A percentile compares a stretch with the other conserved stretches of the same genome.
Conservation (phyloP, 2,888 invertebrate species). For the Pheosia gnoma region DNA sequence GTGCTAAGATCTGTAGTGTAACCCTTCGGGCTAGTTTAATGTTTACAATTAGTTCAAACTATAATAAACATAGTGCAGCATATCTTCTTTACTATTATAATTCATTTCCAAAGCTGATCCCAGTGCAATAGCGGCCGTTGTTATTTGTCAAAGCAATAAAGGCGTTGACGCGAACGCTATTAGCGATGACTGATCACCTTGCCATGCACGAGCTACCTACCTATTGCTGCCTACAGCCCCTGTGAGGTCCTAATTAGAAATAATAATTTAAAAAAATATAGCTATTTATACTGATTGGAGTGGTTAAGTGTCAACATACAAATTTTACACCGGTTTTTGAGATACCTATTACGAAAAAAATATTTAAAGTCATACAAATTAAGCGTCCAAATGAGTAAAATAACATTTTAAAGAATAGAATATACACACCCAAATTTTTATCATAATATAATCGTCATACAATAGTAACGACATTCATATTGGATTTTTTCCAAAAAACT, state of each 20-base stretch:
- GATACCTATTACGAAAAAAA: no score
- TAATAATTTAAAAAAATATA: background rate
- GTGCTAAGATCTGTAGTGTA: no score
- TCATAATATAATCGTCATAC: no score
- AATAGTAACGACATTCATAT: no score
- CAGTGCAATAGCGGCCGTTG: background rate
- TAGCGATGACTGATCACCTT: conserved; percentile 1
- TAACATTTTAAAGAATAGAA: no score
- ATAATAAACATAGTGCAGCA: background rate
- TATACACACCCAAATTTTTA: no score
- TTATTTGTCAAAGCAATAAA: conserved; percentile 1
- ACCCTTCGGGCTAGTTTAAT: background rate
- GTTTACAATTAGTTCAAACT: background rate
- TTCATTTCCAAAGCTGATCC: background rate
- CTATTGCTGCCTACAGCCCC: background rate
- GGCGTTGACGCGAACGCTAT: background rate
- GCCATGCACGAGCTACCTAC: background rate
- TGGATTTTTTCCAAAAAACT: no score
- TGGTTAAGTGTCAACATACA: no score
- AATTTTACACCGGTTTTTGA: no score
- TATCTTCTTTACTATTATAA: background rate
- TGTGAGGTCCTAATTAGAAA: background rate
- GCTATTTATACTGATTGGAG: no score
- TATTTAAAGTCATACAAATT: no score
- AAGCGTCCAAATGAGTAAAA: no score